phyloP scores from a whole-genome alignment of 2,888 invertebrate species.

The Drosophila greeni region DNA sequence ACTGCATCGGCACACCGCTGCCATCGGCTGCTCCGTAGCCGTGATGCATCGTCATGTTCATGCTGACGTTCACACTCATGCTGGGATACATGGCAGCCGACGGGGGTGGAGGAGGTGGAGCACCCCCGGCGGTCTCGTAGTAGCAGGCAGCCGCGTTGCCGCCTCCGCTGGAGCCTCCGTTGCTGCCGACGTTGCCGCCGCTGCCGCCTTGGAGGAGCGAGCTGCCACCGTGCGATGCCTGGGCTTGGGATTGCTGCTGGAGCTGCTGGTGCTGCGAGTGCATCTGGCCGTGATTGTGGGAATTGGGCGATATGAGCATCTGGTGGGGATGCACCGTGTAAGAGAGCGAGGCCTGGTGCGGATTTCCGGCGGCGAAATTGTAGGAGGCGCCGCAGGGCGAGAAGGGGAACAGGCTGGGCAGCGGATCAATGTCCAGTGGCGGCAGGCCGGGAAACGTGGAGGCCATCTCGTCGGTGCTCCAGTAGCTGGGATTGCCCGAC shows the following conservation, averaged over 20 bases:
- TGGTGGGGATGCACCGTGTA: conserved; percentile 82
- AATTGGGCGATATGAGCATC: conserved; percentile 83
- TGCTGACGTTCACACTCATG: conserved; percentile 96
- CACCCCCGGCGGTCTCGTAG: conserved; percentile 69
- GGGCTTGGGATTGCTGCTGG: conserved; percentile 63
- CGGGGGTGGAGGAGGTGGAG: conserved; percentile 20
- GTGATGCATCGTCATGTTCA: conserved; percentile 99
- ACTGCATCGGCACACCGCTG: conserved; percentile 79
- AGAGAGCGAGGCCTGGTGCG: conserved; percentile 80
- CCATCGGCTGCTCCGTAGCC: conserved; percentile 81
- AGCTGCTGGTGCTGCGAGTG: conserved; percentile 56
- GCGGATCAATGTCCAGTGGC: conserved; percentile 90
- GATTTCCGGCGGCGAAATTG: conserved; percentile 80
- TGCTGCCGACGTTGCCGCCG: conserved; percentile 39
- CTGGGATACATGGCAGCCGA: conserved; percentile 86
- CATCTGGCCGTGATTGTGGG: conserved; percentile 54
- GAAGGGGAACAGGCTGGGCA: conserved; percentile 92
- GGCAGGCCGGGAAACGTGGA: conserved; percentile 89
- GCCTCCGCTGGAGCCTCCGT: conserved; percentile 32
- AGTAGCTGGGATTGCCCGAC: conserved; percentile 77
- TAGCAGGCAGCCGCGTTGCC: conserved; percentile 65
- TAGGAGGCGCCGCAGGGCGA: conserved; percentile 88
- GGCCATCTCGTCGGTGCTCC: conserved; percentile 87
- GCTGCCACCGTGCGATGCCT: conserved; percentile 67
- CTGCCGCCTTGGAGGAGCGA: conserved; percentile 59